These are phyloP conservation scores for Ctena decussata DNA, from an alignment of 2,888 invertebrate genomes.

Conservation along the genomic window DNA sequence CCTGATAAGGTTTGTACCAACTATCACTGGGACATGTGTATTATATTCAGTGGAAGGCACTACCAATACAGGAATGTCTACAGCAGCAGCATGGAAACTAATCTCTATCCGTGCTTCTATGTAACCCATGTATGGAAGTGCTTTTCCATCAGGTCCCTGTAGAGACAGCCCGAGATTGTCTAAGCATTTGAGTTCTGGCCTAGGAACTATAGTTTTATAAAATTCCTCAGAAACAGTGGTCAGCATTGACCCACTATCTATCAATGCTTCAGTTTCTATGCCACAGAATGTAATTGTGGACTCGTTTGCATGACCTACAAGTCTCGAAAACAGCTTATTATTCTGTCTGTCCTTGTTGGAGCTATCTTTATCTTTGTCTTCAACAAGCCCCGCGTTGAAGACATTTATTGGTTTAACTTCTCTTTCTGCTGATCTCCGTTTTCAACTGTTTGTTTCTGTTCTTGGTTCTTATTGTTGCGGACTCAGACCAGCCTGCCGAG, in stretches of 20 bases:
- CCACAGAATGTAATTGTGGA: background rate
- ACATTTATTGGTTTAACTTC: background rate
- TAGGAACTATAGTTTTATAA: background rate
- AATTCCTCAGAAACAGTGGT: slow-evolving; percentile 11
- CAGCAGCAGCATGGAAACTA: background rate
- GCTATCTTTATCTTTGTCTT: background rate
- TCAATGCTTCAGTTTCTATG: background rate
- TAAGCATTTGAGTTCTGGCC: background rate
- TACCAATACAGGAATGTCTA: background rate
- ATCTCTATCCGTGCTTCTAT: background rate
- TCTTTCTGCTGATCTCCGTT: background rate
- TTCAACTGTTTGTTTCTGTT: background rate
- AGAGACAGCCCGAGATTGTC: background rate
- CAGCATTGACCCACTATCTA: slow-evolving; percentile 28
- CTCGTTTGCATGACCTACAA: slow-evolving; percentile 5
- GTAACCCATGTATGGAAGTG: slow-evolving; percentile 17
- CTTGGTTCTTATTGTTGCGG: background rate
- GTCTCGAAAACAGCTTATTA: background rate
- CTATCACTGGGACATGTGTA: slow-evolving; percentile 1
- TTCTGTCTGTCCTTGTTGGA: background rate
- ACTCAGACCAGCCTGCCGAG: too few relatives aligned
- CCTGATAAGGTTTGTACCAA: background rate
- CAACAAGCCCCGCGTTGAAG: slow-evolving; percentile 7
- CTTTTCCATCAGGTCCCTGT: background rate
- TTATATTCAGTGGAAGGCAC: slow-evolving; percentile 8